These are phyloP conservation scores for Smutsia temminckii DNA, from an alignment of 2,797 vertebrate species.

Conservation along the genomic window DNA sequence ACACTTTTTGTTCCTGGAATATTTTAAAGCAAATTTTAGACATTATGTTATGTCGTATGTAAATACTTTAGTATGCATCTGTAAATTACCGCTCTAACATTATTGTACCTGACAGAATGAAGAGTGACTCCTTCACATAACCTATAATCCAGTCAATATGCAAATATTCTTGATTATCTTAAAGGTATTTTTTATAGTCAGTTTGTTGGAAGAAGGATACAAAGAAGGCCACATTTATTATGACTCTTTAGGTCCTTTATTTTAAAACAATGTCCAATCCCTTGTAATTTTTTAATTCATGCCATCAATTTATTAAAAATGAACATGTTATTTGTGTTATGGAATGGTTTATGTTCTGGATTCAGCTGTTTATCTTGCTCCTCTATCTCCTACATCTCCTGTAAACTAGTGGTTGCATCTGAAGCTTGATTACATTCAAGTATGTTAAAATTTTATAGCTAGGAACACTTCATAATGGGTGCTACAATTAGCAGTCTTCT, in stretches of 20 bases:
- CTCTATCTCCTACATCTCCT: background rate
- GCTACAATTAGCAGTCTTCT: background rate
- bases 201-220: background rate
- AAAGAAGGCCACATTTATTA: background rate
- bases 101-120: background rate
- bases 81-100: background rate
- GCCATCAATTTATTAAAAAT: background rate
- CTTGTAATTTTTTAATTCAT: background rate
- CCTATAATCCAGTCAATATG: background rate
- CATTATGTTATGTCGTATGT: too few species aligned
- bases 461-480: background rate
- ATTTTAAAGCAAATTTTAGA: constrained; percentile 10
- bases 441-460: background rate
- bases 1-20: background rate
- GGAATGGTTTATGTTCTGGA: background rate
- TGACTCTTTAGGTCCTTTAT: background rate
- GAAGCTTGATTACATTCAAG: background rate
- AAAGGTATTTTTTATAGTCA: background rate
- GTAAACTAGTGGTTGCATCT: background rate
- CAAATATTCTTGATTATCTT: background rate
- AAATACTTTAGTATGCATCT: background rate
- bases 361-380: background rate
- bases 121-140: background rate
- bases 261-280: background rate
- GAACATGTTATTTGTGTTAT: background rate